These are phyloP conservation scores for Sternotherus odoratus DNA, from an alignment of 2,797 vertebrate genomes.

Conservation along the genomic window DNA sequence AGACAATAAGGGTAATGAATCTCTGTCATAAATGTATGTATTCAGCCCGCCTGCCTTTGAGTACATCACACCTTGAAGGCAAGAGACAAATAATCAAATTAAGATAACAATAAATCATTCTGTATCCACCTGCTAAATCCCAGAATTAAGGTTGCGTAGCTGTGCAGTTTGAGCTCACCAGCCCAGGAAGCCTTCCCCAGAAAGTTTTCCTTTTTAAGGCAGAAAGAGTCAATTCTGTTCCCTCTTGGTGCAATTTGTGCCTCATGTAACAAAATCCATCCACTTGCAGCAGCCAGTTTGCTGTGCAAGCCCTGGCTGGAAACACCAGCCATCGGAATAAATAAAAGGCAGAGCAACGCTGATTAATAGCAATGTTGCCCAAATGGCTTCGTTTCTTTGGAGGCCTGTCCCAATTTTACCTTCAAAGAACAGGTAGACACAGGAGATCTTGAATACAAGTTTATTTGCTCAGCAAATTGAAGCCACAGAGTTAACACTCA, in stretches of 20 bases:
- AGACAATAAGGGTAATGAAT: conserved; percentile 62
- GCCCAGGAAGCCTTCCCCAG: accelerated
- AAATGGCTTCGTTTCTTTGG: too few relatives aligned
- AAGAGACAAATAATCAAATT: conserved; percentile 53
- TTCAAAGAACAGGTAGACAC: too few relatives aligned
- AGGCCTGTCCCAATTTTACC: too few relatives aligned
- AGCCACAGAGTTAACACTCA: too few relatives aligned
- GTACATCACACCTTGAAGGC: conserved; percentile 15
- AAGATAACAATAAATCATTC: conserved; percentile 19
- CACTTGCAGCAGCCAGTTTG: neutral
- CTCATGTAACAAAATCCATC: neutral
- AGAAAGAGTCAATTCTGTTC: neutral
- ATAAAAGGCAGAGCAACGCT: neutral
- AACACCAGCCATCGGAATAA: neutral
- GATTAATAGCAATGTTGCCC: too few relatives aligned
- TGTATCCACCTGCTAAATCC: neutral
- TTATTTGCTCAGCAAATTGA: too few relatives aligned
- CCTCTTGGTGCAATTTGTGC: neutral
- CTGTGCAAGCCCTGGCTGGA: neutral
- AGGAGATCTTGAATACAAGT: too few relatives aligned
- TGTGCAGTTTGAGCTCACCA: neutral
- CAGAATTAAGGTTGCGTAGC: neutral
- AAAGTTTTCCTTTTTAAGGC: neutral
- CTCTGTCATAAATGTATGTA: conserved; percentile 40
- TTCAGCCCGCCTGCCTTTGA: neutral